Base-by-base conservation (phyloP, 1,140 invertebrate species). In the Drosophila busckii region DNA sequence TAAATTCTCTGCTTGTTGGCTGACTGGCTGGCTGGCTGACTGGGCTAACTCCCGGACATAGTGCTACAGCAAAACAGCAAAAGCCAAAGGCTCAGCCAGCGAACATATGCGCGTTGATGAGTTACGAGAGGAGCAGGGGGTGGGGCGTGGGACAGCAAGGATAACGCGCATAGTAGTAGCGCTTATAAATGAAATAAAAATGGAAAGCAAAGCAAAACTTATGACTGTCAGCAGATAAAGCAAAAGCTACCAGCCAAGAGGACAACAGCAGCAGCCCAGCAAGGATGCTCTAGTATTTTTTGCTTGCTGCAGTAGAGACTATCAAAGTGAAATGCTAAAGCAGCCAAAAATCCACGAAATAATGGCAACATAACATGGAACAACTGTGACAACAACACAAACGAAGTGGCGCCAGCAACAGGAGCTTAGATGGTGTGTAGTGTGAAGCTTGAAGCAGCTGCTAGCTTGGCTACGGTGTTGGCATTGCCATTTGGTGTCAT, bases 241-340 rank as follows among this genome's bases (percentile, higher is more conserved):
- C 75, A 78, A 68, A 69, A 73, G 73, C 73, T 64, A 70, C 67
- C 64, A 75, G 40, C 49, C n/a, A 46, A 66, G 54, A 59, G 50
- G 31, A 49, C 49, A 64, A 9, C 38, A 8, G 28, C 4, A 35
- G 42, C 10, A 28, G 37, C 6, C 20, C 48, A 32, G 31, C 8
- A 25, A 44, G 15, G 34, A 54, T 34, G 46, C 34, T 40, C 26
- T 19, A 48, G 44, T 17, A 31, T 29, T 41, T 45, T 23, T 29
- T 17, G 20, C 12, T 7, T 20, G 10, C 19, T 41, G 29, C 17
- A 37, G 42, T 40, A 25, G 19, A 55, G 73, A 80, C 73, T 82
- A 82, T 82, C 75, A 82, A 82, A 82, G 75, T 82, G 75, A 82
- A 82, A 82, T 82, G 75, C 75, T 82, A 82, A 82, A 82, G 75